Conservation (phyloP, 2,888 invertebrate genomes). For the Epistrophella euchroma region DNA sequence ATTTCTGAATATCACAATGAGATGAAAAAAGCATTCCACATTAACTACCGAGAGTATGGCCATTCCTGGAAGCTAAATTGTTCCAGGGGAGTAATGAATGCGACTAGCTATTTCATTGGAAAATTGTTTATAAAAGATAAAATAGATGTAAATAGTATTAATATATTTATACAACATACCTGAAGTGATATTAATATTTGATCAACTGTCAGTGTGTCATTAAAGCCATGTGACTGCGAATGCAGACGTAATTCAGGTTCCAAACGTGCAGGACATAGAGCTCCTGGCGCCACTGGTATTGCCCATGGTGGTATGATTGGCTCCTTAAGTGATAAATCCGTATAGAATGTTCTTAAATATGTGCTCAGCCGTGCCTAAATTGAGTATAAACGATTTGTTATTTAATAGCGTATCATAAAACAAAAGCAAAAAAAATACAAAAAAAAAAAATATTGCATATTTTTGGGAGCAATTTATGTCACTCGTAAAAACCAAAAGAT, state of each 20-base stretch:
- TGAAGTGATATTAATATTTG: slow-evolving; percentile 84
- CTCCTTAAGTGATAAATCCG: slow-evolving; percentile 84
- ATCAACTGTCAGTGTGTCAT: slow-evolving; percentile 82
- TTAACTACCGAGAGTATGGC: no score
- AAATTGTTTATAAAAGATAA: no score
- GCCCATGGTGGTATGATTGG: slow-evolving; percentile 84
- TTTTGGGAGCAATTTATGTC: slow-evolving; percentile 61
- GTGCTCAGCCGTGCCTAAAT: slow-evolving; percentile 81
- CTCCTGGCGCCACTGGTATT: slow-evolving; percentile 84
- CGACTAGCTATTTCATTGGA: no score
- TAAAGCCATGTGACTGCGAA: slow-evolving; percentile 80
- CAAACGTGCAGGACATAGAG: slow-evolving; percentile 85
- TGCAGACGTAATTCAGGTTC: slow-evolving; percentile 84
- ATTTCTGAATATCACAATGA: no score
- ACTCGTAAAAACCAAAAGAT: slow-evolving; percentile 34
- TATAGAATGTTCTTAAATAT: slow-evolving; percentile 84
- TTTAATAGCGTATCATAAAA: slow-evolving; percentile 46
- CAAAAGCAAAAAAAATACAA: slow-evolving; percentile 9
- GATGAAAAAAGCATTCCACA: no score
- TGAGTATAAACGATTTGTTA: slow-evolving; percentile 60
- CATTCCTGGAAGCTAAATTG: no score
- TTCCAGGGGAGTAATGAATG: no score
- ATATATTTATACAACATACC: slow-evolving; percentile 79
- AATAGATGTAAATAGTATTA: background rate
- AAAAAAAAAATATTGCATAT: slow-evolving; percentile 47